Percentiles rank a stretch among this genome's conserved stretches.
These are phyloP conservation scores for Trididemnum clinides DNA, from an alignment of 23 tunicate genomes.

Conservation along the genomic window DNA sequence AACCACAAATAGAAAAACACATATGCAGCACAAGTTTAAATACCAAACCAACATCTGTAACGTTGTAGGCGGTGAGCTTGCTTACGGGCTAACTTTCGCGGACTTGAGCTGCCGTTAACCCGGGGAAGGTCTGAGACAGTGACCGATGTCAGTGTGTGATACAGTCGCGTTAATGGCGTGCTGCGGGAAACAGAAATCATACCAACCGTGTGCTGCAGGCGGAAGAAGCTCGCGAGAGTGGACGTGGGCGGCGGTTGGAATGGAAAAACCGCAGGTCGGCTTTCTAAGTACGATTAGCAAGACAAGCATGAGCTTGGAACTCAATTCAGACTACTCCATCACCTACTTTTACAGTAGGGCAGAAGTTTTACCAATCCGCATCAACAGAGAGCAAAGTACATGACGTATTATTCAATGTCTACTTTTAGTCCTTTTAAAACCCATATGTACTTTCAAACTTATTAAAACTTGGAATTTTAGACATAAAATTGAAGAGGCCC, in stretches of 20 bases:
- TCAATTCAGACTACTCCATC: constrained; percentile 46
- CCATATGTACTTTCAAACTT: not conserved
- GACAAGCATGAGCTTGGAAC: constrained; percentile 27
- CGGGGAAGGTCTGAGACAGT: constrained; percentile 57
- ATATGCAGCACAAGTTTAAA: not conserved
- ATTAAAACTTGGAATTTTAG: not conserved
- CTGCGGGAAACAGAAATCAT: constrained; percentile 21
- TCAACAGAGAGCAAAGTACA: not conserved
- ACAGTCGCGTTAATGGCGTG: constrained; percentile 16
- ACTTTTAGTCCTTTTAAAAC: not conserved
- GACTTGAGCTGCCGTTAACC: constrained; percentile 1
- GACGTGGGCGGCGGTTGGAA: not conserved
- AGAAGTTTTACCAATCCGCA: not conserved
- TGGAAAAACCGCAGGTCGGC: constrained; percentile 29
- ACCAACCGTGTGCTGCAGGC: not conserved
- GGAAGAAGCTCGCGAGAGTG: constrained; percentile 10
- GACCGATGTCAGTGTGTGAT: constrained; percentile 32
- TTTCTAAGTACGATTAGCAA: constrained; percentile 37
- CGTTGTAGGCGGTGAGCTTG: constrained; percentile 32
- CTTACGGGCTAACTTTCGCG: constrained; percentile 37
- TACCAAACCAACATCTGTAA: not conserved
- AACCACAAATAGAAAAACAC: constrained; percentile 35
- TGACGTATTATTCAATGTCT: not conserved
- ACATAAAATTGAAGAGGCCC: too few species aligned
- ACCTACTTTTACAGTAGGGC: not conserved